Conservation (phyloP, 35 echinoderm and acorn worm genomes). For the Strongylocentrotus purpuratus region DNA sequence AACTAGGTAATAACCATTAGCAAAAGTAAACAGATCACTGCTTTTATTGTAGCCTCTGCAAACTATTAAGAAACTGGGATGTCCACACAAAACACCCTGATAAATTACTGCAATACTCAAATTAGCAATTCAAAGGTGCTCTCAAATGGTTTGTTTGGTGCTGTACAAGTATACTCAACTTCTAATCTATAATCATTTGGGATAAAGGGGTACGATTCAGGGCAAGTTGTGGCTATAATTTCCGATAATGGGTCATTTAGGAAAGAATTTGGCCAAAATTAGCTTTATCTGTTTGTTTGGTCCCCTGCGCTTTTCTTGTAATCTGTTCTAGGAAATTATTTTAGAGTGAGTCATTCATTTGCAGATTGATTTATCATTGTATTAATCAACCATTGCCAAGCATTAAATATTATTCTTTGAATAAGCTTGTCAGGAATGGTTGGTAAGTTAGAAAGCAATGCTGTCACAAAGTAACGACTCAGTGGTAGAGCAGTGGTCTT, state of each 20-base stretch:
- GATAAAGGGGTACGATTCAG: not conserved
- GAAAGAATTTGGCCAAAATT: not conserved
- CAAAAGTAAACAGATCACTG: not conserved
- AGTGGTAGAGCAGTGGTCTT: too few relatives aligned
- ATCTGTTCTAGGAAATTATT: not conserved
- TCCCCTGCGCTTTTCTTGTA: too few relatives aligned
- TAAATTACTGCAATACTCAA: conserved; percentile 31
- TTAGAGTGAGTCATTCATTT: not conserved
- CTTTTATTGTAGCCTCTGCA: not conserved
- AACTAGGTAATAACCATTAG: conserved; percentile 11
- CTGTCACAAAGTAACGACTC: too few relatives aligned
- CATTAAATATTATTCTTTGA: not conserved
- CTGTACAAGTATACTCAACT: not conserved
- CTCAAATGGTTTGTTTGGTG: not conserved
- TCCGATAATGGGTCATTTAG: not conserved
- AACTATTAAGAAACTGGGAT: not conserved
- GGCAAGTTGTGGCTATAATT: not conserved
- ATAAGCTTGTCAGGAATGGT: not conserved
- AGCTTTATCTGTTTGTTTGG: not conserved
- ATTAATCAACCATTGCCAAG: not conserved
- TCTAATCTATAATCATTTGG: not conserved
- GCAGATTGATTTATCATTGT: not conserved
- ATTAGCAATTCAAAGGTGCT: conserved; percentile 9
- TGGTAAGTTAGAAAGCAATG: not conserved
- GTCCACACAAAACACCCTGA: not conserved